Percentiles rank a stretch among this genome's conserved stretches.
These are phyloP conservation scores for Nomada fabriciana DNA, from an alignment of 2,888 invertebrate species.

Conservation along the genomic window DNA sequence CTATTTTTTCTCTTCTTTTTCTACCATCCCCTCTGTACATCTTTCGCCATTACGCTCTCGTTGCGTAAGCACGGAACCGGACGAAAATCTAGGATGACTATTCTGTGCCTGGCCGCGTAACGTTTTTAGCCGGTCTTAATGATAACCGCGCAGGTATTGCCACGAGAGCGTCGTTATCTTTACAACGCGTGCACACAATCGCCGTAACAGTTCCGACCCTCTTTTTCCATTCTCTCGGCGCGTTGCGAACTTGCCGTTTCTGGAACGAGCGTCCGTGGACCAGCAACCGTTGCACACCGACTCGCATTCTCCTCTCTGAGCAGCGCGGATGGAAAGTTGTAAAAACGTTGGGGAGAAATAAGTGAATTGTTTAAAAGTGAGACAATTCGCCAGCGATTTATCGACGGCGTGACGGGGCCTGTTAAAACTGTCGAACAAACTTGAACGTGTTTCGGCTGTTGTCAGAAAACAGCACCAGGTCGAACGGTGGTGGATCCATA, in stretches of 20 bases:
- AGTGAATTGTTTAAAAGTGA: slow-evolving; percentile 53
- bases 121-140: slow-evolving; percentile 58
- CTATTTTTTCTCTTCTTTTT: neutral
- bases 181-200: slow-evolving; percentile 68
- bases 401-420: slow-evolving; percentile 5
- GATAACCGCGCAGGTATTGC: slow-evolving; percentile 66
- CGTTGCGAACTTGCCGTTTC: slow-evolving; percentile 27
- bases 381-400: neutral
- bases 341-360: slow-evolving; percentile 7
- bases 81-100: slow-evolving; percentile 45
- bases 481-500: neutral
- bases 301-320: slow-evolving; percentile 49
- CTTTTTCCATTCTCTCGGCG: slow-evolving; percentile 63
- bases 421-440: slow-evolving; percentile 21
- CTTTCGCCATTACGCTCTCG: neutral
- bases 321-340: neutral
- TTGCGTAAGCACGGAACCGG: slow-evolving; percentile 39
- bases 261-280: slow-evolving; percentile 37
- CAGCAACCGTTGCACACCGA: neutral
- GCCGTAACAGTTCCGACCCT: slow-evolving; percentile 67
- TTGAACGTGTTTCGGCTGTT: neutral
- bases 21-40: too few species aligned
- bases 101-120: slow-evolving; percentile 28
- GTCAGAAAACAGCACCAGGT: neutral
- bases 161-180: slow-evolving; percentile 67